A percentile compares a stretch with the other conserved stretches of the same genome.
phyloP scores from a whole-genome alignment of 1,140 invertebrate genomes.

The Penaeus chinensis region DNA sequence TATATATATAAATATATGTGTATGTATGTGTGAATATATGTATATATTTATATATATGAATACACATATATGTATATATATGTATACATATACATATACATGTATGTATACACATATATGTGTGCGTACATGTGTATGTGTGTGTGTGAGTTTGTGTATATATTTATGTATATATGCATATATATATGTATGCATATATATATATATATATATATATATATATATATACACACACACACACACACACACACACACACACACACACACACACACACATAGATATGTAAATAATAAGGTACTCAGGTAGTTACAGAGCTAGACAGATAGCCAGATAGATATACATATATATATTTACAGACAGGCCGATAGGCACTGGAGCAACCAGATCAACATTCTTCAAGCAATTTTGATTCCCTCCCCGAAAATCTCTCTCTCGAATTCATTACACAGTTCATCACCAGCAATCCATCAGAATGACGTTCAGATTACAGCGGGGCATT shows the following conservation, averaged over 20 bases:
- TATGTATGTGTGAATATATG: not conserved
- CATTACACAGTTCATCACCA: too few relatives aligned
- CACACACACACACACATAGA: not conserved
- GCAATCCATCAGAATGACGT: too few relatives aligned
- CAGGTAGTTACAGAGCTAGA: not conserved
- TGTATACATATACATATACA: not conserved
- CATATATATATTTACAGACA: too few relatives aligned
- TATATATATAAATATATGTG: not conserved
- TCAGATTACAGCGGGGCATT: too few relatives aligned
- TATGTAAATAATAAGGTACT: not conserved
- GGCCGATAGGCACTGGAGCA: too few relatives aligned
- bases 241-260: not conserved
- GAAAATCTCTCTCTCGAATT: too few relatives aligned
- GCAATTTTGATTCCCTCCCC: too few relatives aligned
- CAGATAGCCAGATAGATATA: too few relatives aligned
- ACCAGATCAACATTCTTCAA: too few relatives aligned
- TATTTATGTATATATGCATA: not conserved
- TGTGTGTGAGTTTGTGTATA: not conserved
- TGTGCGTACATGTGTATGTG: not conserved
- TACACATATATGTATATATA: not conserved
- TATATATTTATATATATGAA: not conserved
- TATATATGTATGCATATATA: constrained; percentile 1
- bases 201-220: constrained; percentile 6
- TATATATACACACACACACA: not conserved
- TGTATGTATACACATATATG: not conserved